A percentile compares a stretch with the other conserved stretches of the same genome.
Evolutionary conservation across 2,797 vertebrate species (phyloP).

Genomic region (Eleutherodactylus coqui): DNA sequence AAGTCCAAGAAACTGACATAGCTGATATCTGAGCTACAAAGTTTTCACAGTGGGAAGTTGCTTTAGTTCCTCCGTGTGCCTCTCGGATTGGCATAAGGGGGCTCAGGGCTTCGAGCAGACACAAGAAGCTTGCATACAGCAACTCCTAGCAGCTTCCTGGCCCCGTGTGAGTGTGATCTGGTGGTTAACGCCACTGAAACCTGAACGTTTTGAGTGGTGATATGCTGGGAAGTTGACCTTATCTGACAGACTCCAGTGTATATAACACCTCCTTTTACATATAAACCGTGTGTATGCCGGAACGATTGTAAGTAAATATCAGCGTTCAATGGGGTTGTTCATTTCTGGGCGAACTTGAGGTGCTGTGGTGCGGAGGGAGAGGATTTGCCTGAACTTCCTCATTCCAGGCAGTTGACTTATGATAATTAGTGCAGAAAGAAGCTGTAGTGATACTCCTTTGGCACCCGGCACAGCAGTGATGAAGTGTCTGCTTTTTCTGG

Average conservation of each 20-base stretch:
- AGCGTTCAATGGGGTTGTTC: neutral
- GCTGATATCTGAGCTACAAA: neutral
- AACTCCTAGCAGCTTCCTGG: no score
- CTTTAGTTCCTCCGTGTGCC: no score
- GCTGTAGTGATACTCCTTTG: conserved; percentile 48
- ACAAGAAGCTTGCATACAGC: neutral
- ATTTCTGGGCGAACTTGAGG: neutral
- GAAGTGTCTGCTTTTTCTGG: conserved; percentile 62
- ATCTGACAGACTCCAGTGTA: neutral
- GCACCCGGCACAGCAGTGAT: conserved; percentile 37
- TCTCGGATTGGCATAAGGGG: neutral
- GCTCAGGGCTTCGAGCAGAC: neutral
- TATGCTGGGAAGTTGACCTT: neutral
- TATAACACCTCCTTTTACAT: no score
- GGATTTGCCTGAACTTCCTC: conserved; percentile 37
- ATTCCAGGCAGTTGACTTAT: conserved; percentile 53
- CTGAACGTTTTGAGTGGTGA: neutral
- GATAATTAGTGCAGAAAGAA: conserved; percentile 52
- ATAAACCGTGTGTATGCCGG: neutral
- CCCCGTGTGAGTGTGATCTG: no score
- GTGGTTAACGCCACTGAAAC: neutral
- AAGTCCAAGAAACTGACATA: neutral
- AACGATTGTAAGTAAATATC: neutral
- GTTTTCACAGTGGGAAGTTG: neutral
- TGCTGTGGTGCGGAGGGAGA: neutral